Evolutionary conservation across 1,140 invertebrate genomes (phyloP).

Genomic region (Pectinophora gossypiella): DNA sequence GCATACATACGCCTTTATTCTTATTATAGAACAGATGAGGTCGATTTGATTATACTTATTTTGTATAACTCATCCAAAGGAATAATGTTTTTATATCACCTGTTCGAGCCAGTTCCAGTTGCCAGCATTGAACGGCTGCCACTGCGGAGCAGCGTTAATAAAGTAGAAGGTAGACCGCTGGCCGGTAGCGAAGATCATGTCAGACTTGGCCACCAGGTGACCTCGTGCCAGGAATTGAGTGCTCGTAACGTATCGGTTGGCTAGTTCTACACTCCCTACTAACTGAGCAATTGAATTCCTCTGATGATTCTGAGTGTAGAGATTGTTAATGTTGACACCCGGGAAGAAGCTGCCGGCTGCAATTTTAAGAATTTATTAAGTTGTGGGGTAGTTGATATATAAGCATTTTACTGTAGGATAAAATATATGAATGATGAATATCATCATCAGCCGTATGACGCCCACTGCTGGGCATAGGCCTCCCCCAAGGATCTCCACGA

Average conservation of each 20-base stretch:
- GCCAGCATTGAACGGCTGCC: conserved; percentile 80
- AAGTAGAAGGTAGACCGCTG: conserved; percentile 81
- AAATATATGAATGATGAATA: neutral
- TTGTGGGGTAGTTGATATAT: too few species aligned
- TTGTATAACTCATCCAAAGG: too few species aligned
- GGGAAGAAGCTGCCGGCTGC: conserved; percentile 54
- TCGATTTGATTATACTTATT: too few species aligned
- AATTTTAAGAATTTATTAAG: conserved; percentile 13
- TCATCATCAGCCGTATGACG: too few species aligned
- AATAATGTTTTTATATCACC: too few species aligned
- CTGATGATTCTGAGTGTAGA: conserved; percentile 55
- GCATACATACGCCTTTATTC: too few species aligned
- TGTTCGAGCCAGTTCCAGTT: conserved; percentile 78
- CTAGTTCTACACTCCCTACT: conserved; percentile 41
- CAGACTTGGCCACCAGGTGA: conserved; percentile 81
- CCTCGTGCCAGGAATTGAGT: conserved; percentile 76
- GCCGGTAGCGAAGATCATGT: conserved; percentile 78
- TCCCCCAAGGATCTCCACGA: too few species aligned
- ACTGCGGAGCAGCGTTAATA: conserved; percentile 80
- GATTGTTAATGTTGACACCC: conserved; percentile 43
- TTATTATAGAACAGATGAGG: too few species aligned
- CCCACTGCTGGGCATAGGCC: too few species aligned
- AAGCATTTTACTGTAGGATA: too few species aligned
- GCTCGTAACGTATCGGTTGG: conserved; percentile 47
- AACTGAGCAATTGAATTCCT: conserved; percentile 34